Evolutionary conservation across 2,888 invertebrate species (phyloP).

Genomic region (Drosophila hawaiiensis): DNA sequence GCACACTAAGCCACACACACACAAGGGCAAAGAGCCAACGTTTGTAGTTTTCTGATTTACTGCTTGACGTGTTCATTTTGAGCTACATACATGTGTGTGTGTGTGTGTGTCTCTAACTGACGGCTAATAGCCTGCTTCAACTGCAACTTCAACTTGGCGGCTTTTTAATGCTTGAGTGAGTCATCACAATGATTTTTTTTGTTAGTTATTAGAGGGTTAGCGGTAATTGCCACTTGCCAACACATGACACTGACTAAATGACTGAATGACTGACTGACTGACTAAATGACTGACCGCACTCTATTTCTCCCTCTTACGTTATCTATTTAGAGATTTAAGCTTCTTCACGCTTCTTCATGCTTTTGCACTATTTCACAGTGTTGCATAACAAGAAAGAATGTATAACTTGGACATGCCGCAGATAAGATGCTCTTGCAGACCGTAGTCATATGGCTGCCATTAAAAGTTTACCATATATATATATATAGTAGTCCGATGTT

Average conservation of each 20-base stretch:
- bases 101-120: conserved; percentile 7
- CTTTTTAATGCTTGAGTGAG: conserved; percentile 62
- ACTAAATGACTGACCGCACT: background rate
- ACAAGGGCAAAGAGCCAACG: background rate
- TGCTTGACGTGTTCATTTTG: conserved; percentile 25
- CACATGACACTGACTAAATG: conserved; percentile 35
- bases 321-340: background rate
- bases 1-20: background rate
- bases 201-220: conserved; percentile 33
- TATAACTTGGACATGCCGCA: no score
- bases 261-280: background rate
- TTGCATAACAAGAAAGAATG: no score
- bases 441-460: no score
- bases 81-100: background rate
- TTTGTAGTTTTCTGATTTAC: conserved; percentile 25
- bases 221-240: conserved; percentile 69
- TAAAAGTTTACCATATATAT: no score
- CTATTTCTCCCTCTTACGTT: conserved; percentile 1
- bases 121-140: conserved; percentile 26
- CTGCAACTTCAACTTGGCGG: conserved; percentile 42
- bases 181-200: conserved; percentile 41
- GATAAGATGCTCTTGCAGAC: no score
- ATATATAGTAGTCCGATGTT: no score
- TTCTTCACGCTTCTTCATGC: no score
- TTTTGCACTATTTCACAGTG: no score